A percentile compares a stretch with the other conserved stretches of the same genome.
phyloP scores from a whole-genome alignment of 2,797 vertebrate genomes.

The Pangasius mekongensis region DNA sequence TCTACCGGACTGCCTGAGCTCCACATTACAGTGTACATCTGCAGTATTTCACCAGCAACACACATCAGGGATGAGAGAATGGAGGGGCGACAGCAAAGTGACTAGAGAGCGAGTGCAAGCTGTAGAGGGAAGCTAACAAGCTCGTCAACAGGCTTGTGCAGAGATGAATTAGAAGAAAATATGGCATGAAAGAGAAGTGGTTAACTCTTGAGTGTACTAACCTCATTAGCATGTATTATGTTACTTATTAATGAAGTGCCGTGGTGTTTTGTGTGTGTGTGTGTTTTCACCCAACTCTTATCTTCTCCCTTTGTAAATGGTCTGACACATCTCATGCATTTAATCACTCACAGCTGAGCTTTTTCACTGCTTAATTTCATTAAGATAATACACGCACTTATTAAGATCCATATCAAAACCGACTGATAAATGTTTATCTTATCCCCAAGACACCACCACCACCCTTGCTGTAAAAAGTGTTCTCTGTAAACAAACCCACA shows the following conservation, averaged over 20 bases:
- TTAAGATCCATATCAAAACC: constrained; percentile 47
- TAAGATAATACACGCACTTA: constrained; percentile 43
- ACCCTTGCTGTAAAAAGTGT: constrained; percentile 8
- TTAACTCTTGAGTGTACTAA: constrained; percentile 29
- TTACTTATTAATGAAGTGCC: constrained; percentile 49
- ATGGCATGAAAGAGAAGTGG: constrained; percentile 15
- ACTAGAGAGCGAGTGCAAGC: constrained; percentile 36
- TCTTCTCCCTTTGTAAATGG: constrained; percentile 40
- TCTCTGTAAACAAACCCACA: constrained; percentile 30
- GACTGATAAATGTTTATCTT: constrained; percentile 44
- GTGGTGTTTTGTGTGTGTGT: constrained; percentile 22
- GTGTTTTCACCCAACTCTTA: constrained; percentile 29
- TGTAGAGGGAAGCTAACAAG: constrained; percentile 37
- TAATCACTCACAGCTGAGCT: constrained; percentile 42
- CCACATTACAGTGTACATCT: neutral
- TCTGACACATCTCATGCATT: constrained; percentile 46
- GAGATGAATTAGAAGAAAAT: constrained; percentile 34
- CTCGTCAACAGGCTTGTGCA: constrained; percentile 31
- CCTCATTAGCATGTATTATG: constrained; percentile 43
- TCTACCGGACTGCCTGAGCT: constrained; percentile 25
- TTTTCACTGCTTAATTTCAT: constrained; percentile 47
- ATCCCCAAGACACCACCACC: constrained; percentile 20
- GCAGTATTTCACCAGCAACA: constrained; percentile 30
- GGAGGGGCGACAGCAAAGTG: constrained; percentile 41
- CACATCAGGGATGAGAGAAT: constrained; percentile 19